Base-by-base conservation (phyloP, 2,113 vertebrate genomes). In the Rhabdomys dilectus region DNA sequence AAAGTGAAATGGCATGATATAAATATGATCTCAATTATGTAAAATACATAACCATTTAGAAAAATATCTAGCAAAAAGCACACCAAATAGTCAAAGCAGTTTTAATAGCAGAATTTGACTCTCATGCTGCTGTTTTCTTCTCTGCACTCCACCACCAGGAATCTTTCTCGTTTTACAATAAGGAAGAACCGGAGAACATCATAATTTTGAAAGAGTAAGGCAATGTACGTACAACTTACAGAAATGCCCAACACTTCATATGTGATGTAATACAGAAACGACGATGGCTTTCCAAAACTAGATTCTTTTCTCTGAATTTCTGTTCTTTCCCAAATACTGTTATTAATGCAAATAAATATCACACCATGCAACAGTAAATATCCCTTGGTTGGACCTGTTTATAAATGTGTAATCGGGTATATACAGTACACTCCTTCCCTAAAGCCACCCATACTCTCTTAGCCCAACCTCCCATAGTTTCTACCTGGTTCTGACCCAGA, bases 251-350 rank as follows among this genome's bases (percentile, higher is more conserved):
- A 76, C 34, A 78, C 56, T 89, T 95, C n/a, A 72, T 12, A 73
- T 70, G 16, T 93, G 39, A 85, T 42, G 13, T 68, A 88, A 93
- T 56, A 85, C 64, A 96, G 62, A 93, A 96, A 80, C 78, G 31
- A 76, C 0, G 29, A 7, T 90, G 51, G 36, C 48, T 94, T 97
- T 68, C 60, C 76, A 91, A 94, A 96, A 89, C 72, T 68, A 53
- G 89, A 53, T 73, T 81, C 77, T 85, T 70, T 97, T 62, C 94
- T 95, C 60, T 91, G 51, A 42, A 85, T 88, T 93, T 94, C 87
- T 26, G 75, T 22, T 39, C 70, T 72, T 21, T 39, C 42, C 21
- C n/a, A 75, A 75, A 95, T 77, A 76, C 7, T 72, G 11, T 75
- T 64, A 95, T 36, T 88, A 93, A 88, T 22, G 60, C 60, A 68